Evolutionary conservation across 2,797 vertebrate genomes (phyloP), one percentile per base, ranked within the genome.

Genomic region (Leptatherina wallacei): DNA sequence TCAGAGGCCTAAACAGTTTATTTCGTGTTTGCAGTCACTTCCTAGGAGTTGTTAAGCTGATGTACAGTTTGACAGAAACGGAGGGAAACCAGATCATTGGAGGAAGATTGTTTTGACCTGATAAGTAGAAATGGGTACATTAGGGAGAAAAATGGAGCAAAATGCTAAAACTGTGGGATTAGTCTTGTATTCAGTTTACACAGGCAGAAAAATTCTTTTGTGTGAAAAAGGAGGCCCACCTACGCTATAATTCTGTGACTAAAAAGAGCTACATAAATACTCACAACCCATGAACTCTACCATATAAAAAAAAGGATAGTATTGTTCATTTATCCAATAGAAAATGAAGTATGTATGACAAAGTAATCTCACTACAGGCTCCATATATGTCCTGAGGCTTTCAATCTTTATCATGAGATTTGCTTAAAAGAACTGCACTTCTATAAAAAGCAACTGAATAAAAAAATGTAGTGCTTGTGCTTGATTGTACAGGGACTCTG

Each of bases 11-110:
- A 98, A 98, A 98, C 97, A 97, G 96, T 98, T 97, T 97, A 97
- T 96, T 96, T 97, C 95, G 94, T 96, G 96, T 98, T 98, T 98
- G 95, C 96, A 95, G 95, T 96, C 95, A 96, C 96, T 97, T 99
- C 96, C 97, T 97, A 89, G 92, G 94, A 94, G 95, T 94, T 96
- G 95, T 97, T 96, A 97, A 95, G 95, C 95, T 96, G 96, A 97
- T 95, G 95, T 93, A 94, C 94, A 95, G 94, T 96, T 97, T 97
- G 96, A 97, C 96, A 97, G 95, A 86, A 95, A 94, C 83, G 85
- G 97, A 99, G 94, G 91, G 94, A 98, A 98, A 96, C 96, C 97
- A 99, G 97, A 97, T 96, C 97, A 94, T 94, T 93, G 88, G 92
- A 74, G 93, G 89, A 93, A 97, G 97, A 98, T 98, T 93, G 88